Conservation (phyloP, 2,888 invertebrate species). For the Petrophora chlorosata region DNA sequence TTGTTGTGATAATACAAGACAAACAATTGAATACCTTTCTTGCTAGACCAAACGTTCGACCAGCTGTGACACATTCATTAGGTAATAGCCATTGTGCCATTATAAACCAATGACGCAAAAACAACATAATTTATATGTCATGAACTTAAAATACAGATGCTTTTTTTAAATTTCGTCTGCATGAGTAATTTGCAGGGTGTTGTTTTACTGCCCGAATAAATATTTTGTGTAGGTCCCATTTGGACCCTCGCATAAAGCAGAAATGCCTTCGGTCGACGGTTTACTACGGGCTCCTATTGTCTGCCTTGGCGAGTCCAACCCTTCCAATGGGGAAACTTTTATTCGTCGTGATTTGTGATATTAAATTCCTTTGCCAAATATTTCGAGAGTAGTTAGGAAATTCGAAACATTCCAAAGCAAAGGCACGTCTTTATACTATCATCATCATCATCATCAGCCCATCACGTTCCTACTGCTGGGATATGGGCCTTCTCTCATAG, state of each 20-base stretch:
- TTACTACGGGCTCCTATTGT: slow-evolving; percentile 71
- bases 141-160: too few species aligned
- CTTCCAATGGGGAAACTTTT: slow-evolving; percentile 66
- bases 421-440: neutral
- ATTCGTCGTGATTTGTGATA: slow-evolving; percentile 58
- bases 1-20: too few species aligned
- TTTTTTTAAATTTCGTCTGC: neutral
- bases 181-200: neutral
- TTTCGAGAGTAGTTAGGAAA: slow-evolving; percentile 24
- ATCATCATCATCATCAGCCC: neutral
- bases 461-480: too few species aligned
- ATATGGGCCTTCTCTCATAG: too few species aligned
- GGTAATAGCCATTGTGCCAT: too few species aligned
- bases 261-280: slow-evolving; percentile 71
- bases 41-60: too few species aligned
- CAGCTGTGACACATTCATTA: too few species aligned
- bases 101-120: too few species aligned
- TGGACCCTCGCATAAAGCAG: slow-evolving; percentile 73
- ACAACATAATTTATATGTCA: too few species aligned
- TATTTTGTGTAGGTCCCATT: slow-evolving; percentile 50
- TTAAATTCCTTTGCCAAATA: slow-evolving; percentile 31
- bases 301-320: slow-evolving; percentile 72
- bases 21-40: too few species aligned
- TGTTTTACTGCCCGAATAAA: slow-evolving; percentile 1
- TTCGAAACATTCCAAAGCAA: neutral